phyloP scores from a whole-genome alignment of 2,797 vertebrate genomes.

The Leptatherina wallacei region DNA sequence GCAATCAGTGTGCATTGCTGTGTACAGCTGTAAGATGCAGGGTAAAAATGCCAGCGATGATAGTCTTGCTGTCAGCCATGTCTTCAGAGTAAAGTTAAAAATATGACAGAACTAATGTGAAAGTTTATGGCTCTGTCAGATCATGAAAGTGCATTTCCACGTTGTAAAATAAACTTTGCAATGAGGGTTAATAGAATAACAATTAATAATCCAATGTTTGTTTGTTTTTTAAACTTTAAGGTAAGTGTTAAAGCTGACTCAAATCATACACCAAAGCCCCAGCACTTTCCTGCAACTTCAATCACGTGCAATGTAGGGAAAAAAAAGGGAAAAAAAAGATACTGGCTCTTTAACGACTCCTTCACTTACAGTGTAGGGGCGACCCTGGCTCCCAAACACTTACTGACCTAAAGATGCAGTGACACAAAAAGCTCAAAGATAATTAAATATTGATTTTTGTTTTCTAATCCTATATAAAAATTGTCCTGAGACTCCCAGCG shows the following conservation, averaged over 20 bases:
- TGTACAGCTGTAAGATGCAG: conserved; percentile 32
- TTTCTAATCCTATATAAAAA: conserved; percentile 99
- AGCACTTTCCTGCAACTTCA: conserved; percentile 52
- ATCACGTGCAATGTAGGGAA: conserved; percentile 78
- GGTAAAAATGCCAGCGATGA: conserved; percentile 26
- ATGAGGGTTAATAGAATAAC: conserved; percentile 12
- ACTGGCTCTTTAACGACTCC: conserved; percentile 89
- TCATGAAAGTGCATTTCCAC: not conserved
- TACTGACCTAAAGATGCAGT: conserved; percentile 96
- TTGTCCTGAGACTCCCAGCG: conserved; percentile 98
- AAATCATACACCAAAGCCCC: conserved; percentile 9
- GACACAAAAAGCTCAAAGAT: conserved; percentile 99
- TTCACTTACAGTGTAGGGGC: conserved; percentile 86
- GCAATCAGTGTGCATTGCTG: conserved; percentile 32
- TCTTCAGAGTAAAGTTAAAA: conserved; percentile 18
- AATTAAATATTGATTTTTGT: conserved; percentile 99
- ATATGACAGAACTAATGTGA: conserved; percentile 11
- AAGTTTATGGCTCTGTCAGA: conserved; percentile 23
- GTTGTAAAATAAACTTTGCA: not conserved
- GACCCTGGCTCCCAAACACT: conserved; percentile 82
- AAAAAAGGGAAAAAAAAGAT: conserved; percentile 67
- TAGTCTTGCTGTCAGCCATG: conserved; percentile 15
- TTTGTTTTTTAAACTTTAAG: conserved; percentile 9
- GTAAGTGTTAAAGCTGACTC: not conserved
- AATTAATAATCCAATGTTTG: conserved; percentile 9